Evolutionary conservation across 2,888 invertebrate species (phyloP).

Genomic region (Laothoe populi): DNA sequence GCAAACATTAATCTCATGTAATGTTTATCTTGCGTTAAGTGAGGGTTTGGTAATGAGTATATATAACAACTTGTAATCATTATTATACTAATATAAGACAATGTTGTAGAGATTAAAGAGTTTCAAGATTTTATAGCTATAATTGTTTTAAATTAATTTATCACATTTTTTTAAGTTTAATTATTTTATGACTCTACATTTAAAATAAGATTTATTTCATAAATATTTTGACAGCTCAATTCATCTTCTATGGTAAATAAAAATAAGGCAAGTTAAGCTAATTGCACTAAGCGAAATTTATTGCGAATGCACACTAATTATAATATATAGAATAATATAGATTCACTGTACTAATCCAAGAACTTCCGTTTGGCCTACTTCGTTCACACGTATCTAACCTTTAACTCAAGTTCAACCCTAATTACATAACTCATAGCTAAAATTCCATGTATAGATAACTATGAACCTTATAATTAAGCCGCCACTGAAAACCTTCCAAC

Average conservation of each 20-base stretch:
- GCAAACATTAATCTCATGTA: conserved; percentile 23
- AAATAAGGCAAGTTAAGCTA: no score
- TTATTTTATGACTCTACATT: no score
- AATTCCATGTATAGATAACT: conserved; percentile 10
- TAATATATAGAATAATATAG: no score
- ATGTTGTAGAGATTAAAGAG: no score
- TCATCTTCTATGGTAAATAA: no score
- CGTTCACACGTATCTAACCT: background rate
- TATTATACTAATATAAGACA: background rate
- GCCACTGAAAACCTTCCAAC: conserved; percentile 8
- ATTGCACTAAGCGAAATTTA: no score
- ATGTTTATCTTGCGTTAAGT: conserved; percentile 17
- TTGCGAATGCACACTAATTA: no score
- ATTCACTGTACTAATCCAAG: background rate
- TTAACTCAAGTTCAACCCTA: conserved; percentile 10
- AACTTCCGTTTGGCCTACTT: background rate
- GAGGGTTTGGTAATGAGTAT: conserved; percentile 3
- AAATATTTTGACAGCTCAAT: no score
- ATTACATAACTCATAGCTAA: background rate
- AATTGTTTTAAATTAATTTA: background rate
- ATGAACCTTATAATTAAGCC: background rate
- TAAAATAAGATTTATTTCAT: no score
- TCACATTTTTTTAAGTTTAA: no score
- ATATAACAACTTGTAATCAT: background rate
- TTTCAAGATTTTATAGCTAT: no score